Conservation (phyloP, 2,888 invertebrate species). For the Allygus modestus region DNA sequence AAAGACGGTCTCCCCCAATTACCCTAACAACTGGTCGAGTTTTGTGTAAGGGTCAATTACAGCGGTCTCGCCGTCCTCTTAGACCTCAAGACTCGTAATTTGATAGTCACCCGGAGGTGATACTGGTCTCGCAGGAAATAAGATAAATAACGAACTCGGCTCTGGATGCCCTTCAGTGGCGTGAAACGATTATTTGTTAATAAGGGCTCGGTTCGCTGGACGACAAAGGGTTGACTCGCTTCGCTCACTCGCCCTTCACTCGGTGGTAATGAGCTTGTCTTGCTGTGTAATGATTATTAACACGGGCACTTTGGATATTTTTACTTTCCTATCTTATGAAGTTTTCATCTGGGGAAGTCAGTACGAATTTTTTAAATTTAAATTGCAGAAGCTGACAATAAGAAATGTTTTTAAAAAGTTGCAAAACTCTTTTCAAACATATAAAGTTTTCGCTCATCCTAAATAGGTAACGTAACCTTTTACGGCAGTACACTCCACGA, state of each 20-base stretch:
- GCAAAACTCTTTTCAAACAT: no score
- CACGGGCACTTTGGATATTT: no score
- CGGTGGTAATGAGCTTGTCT: no score
- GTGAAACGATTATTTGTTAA: conserved; percentile 49
- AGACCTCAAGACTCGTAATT: conserved; percentile 37
- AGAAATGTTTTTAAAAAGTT: no score
- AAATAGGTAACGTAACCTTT: no score
- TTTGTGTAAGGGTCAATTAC: conserved; percentile 63
- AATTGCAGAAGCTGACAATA: no score
- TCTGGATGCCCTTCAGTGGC: background rate
- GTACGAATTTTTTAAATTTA: no score
- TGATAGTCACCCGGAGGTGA: conserved; percentile 7
- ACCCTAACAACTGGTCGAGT: conserved; percentile 56
- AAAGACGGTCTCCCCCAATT: conserved; percentile 52
- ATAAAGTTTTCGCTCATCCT: no score
- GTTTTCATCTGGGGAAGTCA: no score
- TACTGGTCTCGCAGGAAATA: background rate
- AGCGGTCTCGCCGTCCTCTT: background rate
- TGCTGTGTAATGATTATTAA: no score
- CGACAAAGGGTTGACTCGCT: conserved; percentile 10
- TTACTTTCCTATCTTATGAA: no score
- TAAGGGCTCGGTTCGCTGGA: conserved; percentile 12
- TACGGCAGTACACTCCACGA: no score
- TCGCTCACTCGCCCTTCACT: background rate
- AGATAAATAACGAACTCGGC: conserved; percentile 44